These are phyloP conservation scores for Parnassius glacialis DNA, from an alignment of 2,888 invertebrate genomes.

Conservation along the genomic window DNA sequence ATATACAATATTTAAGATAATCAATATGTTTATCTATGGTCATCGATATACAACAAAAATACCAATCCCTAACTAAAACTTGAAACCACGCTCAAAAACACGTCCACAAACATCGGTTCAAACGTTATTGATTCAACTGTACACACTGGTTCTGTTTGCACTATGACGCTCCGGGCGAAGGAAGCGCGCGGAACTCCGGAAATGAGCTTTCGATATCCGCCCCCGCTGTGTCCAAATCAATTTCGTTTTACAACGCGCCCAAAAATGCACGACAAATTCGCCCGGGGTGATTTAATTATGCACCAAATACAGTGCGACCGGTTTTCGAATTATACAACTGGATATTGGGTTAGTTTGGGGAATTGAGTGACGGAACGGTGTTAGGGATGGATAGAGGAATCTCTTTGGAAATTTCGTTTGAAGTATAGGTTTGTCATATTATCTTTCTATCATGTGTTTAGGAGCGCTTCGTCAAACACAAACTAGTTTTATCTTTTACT, in stretches of 20 bases:
- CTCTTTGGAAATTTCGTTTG: not conserved
- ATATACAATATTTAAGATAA: too few species aligned
- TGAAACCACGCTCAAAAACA: slow-evolving; percentile 1
- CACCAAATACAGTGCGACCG: slow-evolving; percentile 4
- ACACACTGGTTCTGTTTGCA: not conserved
- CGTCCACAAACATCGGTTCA: not conserved
- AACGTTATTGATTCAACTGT: not conserved
- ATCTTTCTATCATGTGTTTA: too few species aligned
- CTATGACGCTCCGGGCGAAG: not conserved
- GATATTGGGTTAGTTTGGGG: slow-evolving; percentile 10
- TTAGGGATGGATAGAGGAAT: not conserved
- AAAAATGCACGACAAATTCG: slow-evolving; percentile 30
- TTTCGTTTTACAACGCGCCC: slow-evolving; percentile 53
- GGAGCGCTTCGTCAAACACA: too few species aligned
- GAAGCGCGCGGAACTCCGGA: slow-evolving; percentile 37
- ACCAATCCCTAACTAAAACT: not conserved
- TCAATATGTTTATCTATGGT: too few species aligned
- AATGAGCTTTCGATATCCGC: slow-evolving; percentile 36
- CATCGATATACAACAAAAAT: not conserved
- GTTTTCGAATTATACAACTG: slow-evolving; percentile 5
- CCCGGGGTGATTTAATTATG: slow-evolving; percentile 27
- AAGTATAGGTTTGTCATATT: too few species aligned
- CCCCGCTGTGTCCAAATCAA: slow-evolving; percentile 66
- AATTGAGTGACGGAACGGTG: slow-evolving; percentile 1
- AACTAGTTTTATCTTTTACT: too few species aligned